Conservation (phyloP, 2,113 vertebrate species). For the Xiphophorus maculatus region DNA sequence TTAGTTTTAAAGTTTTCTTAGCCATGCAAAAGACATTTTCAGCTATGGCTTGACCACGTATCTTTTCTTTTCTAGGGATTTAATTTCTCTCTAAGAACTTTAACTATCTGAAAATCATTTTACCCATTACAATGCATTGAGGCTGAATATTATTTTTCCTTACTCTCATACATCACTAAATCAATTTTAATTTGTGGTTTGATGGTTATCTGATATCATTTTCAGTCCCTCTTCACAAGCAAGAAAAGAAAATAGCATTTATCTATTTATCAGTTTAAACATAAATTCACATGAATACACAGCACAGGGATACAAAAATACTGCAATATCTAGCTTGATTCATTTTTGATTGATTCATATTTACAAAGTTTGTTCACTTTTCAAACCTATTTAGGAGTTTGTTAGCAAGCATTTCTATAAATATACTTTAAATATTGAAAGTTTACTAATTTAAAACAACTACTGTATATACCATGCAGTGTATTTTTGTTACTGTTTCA, state of each 20-base stretch:
- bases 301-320: background rate
- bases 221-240: background rate
- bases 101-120: background rate
- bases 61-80: background rate
- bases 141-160: background rate
- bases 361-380: background rate
- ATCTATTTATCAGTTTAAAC: background rate
- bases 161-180: background rate
- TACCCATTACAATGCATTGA: background rate
- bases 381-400: background rate
- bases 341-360: background rate
- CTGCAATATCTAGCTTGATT: background rate
- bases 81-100: background rate
- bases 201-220: background rate
- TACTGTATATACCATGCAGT: too few species aligned
- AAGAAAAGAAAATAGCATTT: background rate
- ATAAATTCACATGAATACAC: background rate
- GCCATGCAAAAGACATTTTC: background rate
- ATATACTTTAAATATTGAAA: too few species aligned
- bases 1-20: slow-evolving; percentile 35
- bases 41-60: too few species aligned
- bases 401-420: background rate
- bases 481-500: too few species aligned
- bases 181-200: background rate
- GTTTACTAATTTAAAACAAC: too few species aligned